Conservation (phyloP, 2,797 vertebrate species). For the Bradypodion ventrale region DNA sequence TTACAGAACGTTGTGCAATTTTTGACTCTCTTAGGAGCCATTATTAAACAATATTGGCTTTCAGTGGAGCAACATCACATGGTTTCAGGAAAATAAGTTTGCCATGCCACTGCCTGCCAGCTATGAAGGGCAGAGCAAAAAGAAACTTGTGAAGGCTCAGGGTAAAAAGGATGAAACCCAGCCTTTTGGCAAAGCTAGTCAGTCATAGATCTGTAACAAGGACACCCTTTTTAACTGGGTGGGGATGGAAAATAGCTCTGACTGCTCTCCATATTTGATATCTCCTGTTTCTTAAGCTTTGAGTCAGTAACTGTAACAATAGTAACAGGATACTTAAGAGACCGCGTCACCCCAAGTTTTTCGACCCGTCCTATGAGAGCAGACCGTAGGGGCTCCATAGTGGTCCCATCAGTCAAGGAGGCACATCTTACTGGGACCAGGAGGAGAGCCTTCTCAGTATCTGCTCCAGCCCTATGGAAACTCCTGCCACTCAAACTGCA, state of each 20-base stretch:
- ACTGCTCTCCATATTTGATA: background rate
- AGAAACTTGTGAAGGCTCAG: background rate
- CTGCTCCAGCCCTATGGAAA: no score
- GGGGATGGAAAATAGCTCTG: no score
- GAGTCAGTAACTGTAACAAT: no score
- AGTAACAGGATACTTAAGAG: no score
- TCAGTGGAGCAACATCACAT: slow-evolving; percentile 60
- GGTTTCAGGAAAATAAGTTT: slow-evolving; percentile 47
- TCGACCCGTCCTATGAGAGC: no score
- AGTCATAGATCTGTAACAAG: background rate
- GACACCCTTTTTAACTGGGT: background rate
- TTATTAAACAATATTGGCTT: slow-evolving; percentile 66
- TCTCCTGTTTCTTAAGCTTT: background rate
- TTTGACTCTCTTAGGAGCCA: slow-evolving; percentile 46
- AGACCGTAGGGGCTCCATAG: no score
- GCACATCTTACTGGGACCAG: no score
- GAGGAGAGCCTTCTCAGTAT: no score
- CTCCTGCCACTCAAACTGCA: no score
- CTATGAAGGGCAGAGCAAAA: background rate
- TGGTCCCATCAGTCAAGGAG: no score
- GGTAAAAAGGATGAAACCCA: slow-evolving; percentile 24
- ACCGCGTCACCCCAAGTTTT: no score
- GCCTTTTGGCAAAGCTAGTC: slow-evolving; percentile 3
- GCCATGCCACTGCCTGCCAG: slow-evolving; percentile 29
- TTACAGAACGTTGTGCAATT: slow-evolving; percentile 36